Evolutionary conservation across 2,797 vertebrate species (phyloP).

Genomic region (Emys orbicularis): DNA sequence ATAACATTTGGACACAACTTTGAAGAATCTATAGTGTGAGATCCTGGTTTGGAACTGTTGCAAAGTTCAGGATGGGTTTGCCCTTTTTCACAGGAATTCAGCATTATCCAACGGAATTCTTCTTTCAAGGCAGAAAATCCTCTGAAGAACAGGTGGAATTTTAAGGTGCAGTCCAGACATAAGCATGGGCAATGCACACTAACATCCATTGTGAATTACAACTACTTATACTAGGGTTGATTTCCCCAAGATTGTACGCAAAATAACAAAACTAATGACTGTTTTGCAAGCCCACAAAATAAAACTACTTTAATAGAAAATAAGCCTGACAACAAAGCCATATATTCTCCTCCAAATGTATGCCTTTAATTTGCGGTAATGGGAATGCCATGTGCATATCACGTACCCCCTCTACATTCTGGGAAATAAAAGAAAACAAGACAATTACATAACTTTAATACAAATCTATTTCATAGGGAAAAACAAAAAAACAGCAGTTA

Average conservation of each 20-base stretch:
- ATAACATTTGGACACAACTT: neutral
- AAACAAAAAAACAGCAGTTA: neutral
- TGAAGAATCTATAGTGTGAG: neutral
- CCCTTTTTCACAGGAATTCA: neutral
- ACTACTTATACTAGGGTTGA: neutral
- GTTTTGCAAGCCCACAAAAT: too few species aligned
- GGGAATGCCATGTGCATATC: too few species aligned
- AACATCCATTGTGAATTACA: neutral
- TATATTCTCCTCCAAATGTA: too few species aligned
- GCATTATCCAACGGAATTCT: neutral
- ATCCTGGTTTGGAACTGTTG: neutral
- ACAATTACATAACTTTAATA: neutral
- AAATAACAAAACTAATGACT: neutral
- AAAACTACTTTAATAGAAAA: too few species aligned
- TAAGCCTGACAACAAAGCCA: too few species aligned
- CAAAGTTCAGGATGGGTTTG: neutral
- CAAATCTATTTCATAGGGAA: neutral
- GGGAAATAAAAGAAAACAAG: too few species aligned
- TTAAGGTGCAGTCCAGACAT: neutral
- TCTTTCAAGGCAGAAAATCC: neutral
- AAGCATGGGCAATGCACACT: neutral
- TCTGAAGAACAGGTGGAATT: neutral
- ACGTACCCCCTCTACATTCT: too few species aligned
- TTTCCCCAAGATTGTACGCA: neutral
- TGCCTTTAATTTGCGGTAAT: too few species aligned